Evolutionary conservation across 1,140 invertebrate species (phyloP), one percentile per base, ranked within the genome.

Genomic region (Eupeodes corollae): DNA sequence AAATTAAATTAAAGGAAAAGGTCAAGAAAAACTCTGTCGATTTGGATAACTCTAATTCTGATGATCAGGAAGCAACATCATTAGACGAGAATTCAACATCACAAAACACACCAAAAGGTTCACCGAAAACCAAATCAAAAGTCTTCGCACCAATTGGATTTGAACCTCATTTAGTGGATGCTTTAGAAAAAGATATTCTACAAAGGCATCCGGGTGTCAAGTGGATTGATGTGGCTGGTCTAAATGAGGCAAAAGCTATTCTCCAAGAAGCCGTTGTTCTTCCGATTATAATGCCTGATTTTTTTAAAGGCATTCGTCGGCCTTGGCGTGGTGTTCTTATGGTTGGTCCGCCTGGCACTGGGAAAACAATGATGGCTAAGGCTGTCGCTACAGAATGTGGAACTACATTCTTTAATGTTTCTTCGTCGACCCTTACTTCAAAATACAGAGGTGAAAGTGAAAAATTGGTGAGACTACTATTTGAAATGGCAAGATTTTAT

Each of bases 401-500:
- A 37, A 98, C 96, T 19, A 99, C 95, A 1, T 99, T 99, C 71
- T 99, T 99, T 69, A 98, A 97, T 70, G 93, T 99, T 1, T 96
- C 94, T 1, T 94, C 93, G 1, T 95, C 94, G 0, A 96, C 91
- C 0, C 75, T 99, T 6, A 96, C 93, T 1, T 98, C 94, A 8
- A 99, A 99, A 70, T 99, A 97, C 63, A 77, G 94, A 33, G 97
- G 97, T 2, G 96, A 99, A 71, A 97, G 93, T 6, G 97, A 99
- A 71, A 99, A 99, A 74, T 79, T 99, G 44, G 94, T 99, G 44
- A 76, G 93, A 42, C 74, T 99, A 35, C 75, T 99, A 2, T 99
- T 99, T 72, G 94, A 98, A 79, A 98, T 99, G 93, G 95, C 95
- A 1, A 75, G 94, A 49, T 98, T 97, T 75, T 94, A 99, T 75